Base-by-base conservation (phyloP, 1,140 invertebrate genomes). In the Euura saliciscinereae region DNA sequence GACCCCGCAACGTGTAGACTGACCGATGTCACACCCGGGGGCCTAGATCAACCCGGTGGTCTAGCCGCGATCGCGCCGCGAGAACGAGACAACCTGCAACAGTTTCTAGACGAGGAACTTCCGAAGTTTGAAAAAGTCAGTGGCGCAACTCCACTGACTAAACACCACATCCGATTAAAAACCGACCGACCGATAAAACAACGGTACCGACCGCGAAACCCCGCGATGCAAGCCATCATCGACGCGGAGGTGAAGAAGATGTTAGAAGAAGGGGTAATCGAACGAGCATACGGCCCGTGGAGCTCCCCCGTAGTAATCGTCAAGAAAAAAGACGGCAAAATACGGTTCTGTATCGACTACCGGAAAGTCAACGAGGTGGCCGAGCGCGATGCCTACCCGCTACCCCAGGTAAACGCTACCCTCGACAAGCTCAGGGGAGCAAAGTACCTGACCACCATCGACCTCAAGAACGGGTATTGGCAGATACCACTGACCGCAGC, bases 311-410 rank as follows among this genome's bases (percentile, higher is more conserved):
- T 80, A 4, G 45, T 82, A 4, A 28, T 82, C 10, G 73, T 75
- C 6, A 73, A 42, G 3, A 81, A 83, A 68, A 79, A 83, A 59
- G 71, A 81, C 45, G 78, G 78, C 6, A n/a, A 66, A 66, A 6
- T 6, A 6, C 5, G 65, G 65, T 68, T 89, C 86, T 74, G 43
- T 43, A 74, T 89, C 2, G 88, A 89, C 77, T 88, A 81, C 70
- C 66, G 85, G n/a, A 28, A 68, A 43, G 68, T 90, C 0, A 90
- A 90, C 75, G 42, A 65, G 0, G 72, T 84, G 0, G 90, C 86
- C 0, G 74, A 75, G 5, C 70, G 74, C 7, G 80, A 83, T 28
- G 65, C 76, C 0, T 74, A 76, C 11, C 73, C 73, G 3, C 59
- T 82, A 28, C 78, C 79, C 10, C 66, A 80, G 44, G 79, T 85